Conservation (phyloP, 2,888 invertebrate genomes). For the Keiferia lycopersicella region DNA sequence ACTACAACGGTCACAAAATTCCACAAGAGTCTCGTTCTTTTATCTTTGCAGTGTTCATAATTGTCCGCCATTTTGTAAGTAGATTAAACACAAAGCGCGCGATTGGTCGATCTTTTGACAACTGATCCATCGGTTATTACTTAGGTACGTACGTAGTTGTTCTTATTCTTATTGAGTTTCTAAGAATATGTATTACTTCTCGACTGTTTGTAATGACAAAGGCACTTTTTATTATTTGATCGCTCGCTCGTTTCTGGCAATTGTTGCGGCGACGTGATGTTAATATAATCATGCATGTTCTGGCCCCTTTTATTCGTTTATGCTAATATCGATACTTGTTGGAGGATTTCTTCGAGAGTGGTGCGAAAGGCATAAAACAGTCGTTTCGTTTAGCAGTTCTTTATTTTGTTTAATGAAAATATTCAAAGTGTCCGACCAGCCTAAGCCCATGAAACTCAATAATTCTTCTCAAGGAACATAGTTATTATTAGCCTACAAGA, state of each 20-base stretch:
- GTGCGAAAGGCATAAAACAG: slow-evolving; percentile 50
- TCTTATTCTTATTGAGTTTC: slow-evolving; percentile 63
- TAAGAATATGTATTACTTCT: slow-evolving; percentile 54
- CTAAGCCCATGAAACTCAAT: too few relatives aligned
- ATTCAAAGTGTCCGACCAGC: too few relatives aligned
- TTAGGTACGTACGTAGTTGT: too few relatives aligned
- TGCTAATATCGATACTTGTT: slow-evolving; percentile 63
- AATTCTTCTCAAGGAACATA: too few relatives aligned
- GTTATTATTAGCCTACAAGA: too few relatives aligned
- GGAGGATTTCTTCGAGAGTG: slow-evolving; percentile 36
- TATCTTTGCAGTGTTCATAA: slow-evolving; percentile 33
- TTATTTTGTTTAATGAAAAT: slow-evolving; percentile 30
- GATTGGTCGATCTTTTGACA: slow-evolving; percentile 57
- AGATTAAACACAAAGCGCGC: slow-evolving; percentile 43
- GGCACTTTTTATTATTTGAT: slow-evolving; percentile 76
- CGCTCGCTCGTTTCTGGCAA: slow-evolving; percentile 73
- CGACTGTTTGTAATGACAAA: slow-evolving; percentile 74
- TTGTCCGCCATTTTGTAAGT: slow-evolving; percentile 59
- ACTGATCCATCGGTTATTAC: slow-evolving; percentile 52
- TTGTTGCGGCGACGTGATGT: slow-evolving; percentile 77
- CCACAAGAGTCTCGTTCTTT: too few relatives aligned
- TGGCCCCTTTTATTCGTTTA: slow-evolving; percentile 68
- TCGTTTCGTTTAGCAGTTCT: slow-evolving; percentile 37
- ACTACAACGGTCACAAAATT: too few relatives aligned
- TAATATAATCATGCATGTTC: slow-evolving; percentile 76